phyloP scores from a whole-genome alignment of 2,113 vertebrate genomes.

The Microtus montanus region DNA sequence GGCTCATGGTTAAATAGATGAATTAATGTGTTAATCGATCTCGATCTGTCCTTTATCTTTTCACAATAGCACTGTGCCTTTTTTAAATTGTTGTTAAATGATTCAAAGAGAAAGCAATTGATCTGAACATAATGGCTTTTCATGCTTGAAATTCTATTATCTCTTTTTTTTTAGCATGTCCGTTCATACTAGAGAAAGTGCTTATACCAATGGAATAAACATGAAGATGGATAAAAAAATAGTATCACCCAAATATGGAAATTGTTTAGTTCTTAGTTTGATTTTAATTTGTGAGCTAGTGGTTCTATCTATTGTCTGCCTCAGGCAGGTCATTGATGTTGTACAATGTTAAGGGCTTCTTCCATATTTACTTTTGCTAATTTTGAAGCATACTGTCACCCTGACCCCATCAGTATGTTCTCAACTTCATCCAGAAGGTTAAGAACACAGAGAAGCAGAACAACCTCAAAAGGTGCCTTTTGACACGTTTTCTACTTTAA shows the following conservation, averaged over 20 bases:
- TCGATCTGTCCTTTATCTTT: background rate
- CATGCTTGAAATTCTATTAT: background rate
- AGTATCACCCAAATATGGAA: background rate
- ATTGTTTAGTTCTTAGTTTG: conserved; percentile 5
- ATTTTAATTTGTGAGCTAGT: conserved; percentile 7
- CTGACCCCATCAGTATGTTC: background rate
- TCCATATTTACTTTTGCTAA: background rate
- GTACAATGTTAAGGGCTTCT: background rate
- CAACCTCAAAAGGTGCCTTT: background rate
- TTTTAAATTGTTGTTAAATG: background rate
- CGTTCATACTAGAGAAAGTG: background rate
- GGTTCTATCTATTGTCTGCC: background rate
- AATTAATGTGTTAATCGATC: background rate
- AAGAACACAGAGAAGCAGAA: background rate
- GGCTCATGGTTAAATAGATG: background rate
- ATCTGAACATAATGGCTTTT: background rate
- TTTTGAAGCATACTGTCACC: background rate
- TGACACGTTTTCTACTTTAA: background rate
- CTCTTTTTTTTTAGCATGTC: background rate
- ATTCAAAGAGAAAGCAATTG: background rate
- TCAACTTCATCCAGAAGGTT: background rate
- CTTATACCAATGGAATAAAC: background rate
- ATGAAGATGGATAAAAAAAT: background rate
- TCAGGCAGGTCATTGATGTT: background rate
- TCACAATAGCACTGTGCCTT: background rate